phyloP scores from a whole-genome alignment of 1,140 invertebrate genomes.

The Drusus annulatus region DNA sequence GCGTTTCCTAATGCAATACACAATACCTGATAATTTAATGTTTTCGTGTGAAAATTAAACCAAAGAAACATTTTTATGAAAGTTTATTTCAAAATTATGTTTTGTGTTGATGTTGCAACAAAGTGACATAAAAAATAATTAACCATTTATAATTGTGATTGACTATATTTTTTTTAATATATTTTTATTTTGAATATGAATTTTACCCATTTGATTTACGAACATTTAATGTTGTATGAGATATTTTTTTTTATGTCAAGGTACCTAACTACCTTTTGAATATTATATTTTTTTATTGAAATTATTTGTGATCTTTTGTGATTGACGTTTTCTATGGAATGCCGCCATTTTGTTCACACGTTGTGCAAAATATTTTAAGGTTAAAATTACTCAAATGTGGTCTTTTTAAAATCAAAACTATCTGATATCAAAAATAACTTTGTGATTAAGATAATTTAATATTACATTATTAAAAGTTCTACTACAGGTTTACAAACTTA shows the following conservation, averaged over 20 bases:
- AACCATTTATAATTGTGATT: neutral
- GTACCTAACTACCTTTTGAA: neutral
- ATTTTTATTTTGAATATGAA: neutral
- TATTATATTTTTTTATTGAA: neutral
- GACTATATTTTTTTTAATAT: neutral
- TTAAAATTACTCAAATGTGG: too few relatives aligned
- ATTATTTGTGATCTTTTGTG: constrained; percentile 17
- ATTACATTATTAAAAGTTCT: too few relatives aligned
- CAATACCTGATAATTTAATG: neutral
- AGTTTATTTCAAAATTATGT: neutral
- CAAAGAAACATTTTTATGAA: constrained; percentile 14
- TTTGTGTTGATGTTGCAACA: neutral
- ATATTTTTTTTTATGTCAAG: neutral
- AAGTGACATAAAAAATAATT: neutral
- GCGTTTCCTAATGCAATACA: neutral
- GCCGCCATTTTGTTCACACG: neutral
- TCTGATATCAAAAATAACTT: too few relatives aligned
- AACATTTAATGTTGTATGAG: neutral
- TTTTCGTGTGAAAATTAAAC: neutral
- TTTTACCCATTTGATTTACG: neutral
- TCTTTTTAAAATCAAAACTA: too few relatives aligned
- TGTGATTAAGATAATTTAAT: too few relatives aligned
- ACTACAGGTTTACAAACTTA: too few relatives aligned
- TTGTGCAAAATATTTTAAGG: neutral
- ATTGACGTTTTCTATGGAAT: constrained; percentile 17